Conservation (phyloP, 2,888 invertebrate genomes). For the Conomelus anceps region DNA sequence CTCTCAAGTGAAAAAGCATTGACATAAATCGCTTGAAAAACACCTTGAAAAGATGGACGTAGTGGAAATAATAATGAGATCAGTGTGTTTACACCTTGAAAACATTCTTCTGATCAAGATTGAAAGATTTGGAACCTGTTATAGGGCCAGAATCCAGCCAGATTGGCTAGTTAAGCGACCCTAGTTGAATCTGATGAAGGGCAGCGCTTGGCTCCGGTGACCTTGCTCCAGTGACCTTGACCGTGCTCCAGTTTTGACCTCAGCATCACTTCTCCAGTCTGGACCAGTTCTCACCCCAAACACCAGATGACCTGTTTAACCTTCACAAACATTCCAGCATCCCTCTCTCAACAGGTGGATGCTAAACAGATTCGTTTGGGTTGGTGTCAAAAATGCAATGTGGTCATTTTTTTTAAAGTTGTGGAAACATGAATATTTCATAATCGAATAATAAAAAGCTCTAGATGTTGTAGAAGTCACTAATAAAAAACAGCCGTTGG, state of each 20-base stretch:
- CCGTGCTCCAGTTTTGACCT: neutral
- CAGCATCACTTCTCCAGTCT: neutral
- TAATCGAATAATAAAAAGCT: too few relatives aligned
- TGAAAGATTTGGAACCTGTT: neutral
- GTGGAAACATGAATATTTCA: too few relatives aligned
- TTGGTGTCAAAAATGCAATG: neutral
- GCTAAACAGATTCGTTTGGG: neutral
- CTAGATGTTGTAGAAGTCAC: too few relatives aligned
- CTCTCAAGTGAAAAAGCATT: too few relatives aligned
- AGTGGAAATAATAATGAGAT: too few relatives aligned
- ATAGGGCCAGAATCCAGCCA: neutral
- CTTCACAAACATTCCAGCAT: neutral
- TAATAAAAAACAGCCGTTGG: too few relatives aligned
- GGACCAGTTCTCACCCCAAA: neutral
- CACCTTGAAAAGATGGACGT: too few relatives aligned
- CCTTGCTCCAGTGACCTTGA: neutral
- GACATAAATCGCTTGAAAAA: too few relatives aligned
- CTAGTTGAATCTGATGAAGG: neutral
- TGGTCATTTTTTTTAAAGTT: neutral
- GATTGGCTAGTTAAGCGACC: neutral
- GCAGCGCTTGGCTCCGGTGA: neutral
- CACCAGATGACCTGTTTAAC: neutral
- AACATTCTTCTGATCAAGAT: neutral
- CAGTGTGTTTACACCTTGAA: neutral
- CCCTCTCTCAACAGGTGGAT: neutral